A percentile compares a stretch with the other conserved stretches of the same genome.
These are phyloP conservation scores for Myiozetetes cayanensis DNA, from an alignment of 2,113 vertebrate species.

Conservation along the genomic window DNA sequence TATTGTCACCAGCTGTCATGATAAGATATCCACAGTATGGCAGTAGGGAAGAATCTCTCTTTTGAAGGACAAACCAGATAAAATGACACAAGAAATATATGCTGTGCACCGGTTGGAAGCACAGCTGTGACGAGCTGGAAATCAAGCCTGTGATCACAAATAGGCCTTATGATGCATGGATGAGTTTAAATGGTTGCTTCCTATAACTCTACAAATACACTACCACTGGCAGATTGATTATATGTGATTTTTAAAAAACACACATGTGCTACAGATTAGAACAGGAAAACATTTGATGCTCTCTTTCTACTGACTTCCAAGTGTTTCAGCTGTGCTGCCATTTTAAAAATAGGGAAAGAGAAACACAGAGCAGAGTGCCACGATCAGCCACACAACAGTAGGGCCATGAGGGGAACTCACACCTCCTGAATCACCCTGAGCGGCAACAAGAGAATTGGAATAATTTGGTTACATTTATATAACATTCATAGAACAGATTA, in stretches of 20 bases:
- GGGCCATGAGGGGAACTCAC: background rate
- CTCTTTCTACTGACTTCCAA: background rate
- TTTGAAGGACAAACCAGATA: background rate
- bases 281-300: background rate
- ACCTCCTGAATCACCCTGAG: background rate
- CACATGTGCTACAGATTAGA: background rate
- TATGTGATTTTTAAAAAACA: background rate
- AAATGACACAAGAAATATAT: background rate
- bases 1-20: background rate
- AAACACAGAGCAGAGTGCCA: background rate
- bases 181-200: background rate
- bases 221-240: background rate
- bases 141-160: background rate
- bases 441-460: background rate
- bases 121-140: fast-evolving
- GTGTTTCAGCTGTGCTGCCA: background rate
- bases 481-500: background rate
- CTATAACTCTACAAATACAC: background rate
- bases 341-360: background rate
- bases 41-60: background rate
- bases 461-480: background rate
- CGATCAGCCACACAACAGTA: background rate
- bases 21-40: background rate
- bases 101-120: background rate
- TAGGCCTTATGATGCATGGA: background rate